A percentile compares a stretch with the other conserved stretches of the same genome.
Evolutionary conservation across 2,113 vertebrate species (phyloP).

Genomic region (Hippocampus barbouri): DNA sequence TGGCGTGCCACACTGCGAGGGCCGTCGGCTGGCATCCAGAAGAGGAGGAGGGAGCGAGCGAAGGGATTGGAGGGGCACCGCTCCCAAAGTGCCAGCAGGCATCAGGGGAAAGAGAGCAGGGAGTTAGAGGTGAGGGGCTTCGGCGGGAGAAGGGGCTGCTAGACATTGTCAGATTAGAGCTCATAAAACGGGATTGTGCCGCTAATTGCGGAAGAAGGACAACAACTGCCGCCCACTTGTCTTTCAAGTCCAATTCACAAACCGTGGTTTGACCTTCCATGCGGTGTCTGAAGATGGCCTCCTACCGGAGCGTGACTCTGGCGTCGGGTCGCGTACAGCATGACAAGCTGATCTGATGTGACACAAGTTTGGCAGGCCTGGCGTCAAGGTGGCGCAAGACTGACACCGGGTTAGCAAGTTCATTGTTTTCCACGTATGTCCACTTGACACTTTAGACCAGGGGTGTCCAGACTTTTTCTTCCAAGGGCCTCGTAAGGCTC

Average conservation of each 20-base stretch:
- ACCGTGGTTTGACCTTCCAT: conserved; percentile 54
- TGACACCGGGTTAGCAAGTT: conserved; percentile 55
- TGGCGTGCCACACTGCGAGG: conserved; percentile 74
- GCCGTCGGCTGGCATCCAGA: conserved; percentile 79
- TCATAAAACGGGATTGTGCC: conserved; percentile 52
- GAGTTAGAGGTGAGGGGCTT: conserved; percentile 62
- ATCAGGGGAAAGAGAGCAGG: conserved; percentile 67
- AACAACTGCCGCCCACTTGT: conserved; percentile 46
- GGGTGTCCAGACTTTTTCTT: neutral
- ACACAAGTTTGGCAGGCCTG: conserved; percentile 66
- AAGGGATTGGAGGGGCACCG: conserved; percentile 61
- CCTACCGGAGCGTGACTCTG: conserved; percentile 58
- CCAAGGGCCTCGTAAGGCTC: neutral
- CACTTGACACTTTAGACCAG: neutral
- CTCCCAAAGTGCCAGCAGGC: conserved; percentile 76
- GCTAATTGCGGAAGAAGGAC: conserved; percentile 67
- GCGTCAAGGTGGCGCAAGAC: conserved; percentile 59
- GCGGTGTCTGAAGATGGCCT: conserved; percentile 45
- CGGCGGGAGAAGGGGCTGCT: conserved; percentile 48
- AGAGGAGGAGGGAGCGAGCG: conserved; percentile 52
- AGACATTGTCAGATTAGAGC: conserved; percentile 58
- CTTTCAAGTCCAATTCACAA: conserved; percentile 48
- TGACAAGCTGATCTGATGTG: conserved; percentile 59
- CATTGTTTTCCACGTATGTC: conserved; percentile 12
- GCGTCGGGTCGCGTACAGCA: conserved; percentile 55